phyloP scores from a whole-genome alignment of 1,140 invertebrate genomes.

The Nasonia longicornis region DNA sequence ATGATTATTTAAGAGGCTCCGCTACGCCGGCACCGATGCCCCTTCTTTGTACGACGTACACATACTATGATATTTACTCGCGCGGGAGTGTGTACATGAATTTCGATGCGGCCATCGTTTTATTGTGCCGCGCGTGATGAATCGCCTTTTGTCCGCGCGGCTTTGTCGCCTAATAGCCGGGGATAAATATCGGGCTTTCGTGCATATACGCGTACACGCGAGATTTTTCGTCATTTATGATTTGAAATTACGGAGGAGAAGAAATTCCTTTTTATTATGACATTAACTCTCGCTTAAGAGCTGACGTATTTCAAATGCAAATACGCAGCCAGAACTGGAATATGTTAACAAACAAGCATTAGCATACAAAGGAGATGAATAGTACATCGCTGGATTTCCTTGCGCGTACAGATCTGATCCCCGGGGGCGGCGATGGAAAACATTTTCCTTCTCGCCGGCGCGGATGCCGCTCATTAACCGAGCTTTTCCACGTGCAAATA shows the following conservation, averaged over 20 bases:
- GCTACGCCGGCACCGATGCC: not conserved
- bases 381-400: constrained; percentile 32
- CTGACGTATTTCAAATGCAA: constrained; percentile 30
- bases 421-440: not conserved
- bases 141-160: not conserved
- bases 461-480: constrained; percentile 42
- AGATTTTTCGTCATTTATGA: no score
- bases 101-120: not conserved
- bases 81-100: not conserved
- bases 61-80: constrained; percentile 8
- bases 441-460: constrained; percentile 26
- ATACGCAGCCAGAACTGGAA: constrained; percentile 5
- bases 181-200: not conserved
- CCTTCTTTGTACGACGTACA: constrained; percentile 15
- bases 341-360: constrained; percentile 45
- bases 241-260: no score
- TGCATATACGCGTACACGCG: not conserved
- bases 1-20: constrained; percentile 41
- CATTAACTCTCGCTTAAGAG: constrained; percentile 22
- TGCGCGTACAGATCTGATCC: not conserved
- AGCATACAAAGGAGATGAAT: constrained; percentile 45
- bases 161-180: not conserved
- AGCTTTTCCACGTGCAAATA: constrained; percentile 47
- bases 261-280: constrained; percentile 24
- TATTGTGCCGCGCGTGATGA: not conserved